These are phyloP conservation scores for Stegodyphus mimosarum DNA, from an alignment of 1,140 invertebrate species.

Conservation along the genomic window DNA sequence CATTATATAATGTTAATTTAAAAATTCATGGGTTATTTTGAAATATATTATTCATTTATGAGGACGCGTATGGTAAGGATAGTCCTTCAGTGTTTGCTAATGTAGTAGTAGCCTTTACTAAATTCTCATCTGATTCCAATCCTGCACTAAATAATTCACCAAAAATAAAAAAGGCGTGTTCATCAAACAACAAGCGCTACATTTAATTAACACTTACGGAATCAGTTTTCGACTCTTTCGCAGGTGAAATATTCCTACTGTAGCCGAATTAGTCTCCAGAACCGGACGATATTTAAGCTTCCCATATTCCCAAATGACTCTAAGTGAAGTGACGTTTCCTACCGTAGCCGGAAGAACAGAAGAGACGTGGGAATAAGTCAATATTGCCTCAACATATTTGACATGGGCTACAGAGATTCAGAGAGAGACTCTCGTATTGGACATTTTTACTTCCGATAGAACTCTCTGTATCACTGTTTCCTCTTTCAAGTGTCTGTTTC, in stretches of 20 bases:
- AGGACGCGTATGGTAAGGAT: too few relatives aligned
- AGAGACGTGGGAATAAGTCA: slow-evolving; percentile 57
- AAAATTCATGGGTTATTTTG: too few relatives aligned
- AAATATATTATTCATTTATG: too few relatives aligned
- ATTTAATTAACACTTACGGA: slow-evolving; percentile 43
- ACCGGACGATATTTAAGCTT: slow-evolving; percentile 29
- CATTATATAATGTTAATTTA: too few relatives aligned
- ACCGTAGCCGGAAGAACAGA: slow-evolving; percentile 41
- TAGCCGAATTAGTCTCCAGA: neutral
- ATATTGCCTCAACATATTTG: slow-evolving; percentile 59
- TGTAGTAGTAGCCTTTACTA: too few relatives aligned
- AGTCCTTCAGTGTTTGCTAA: too few relatives aligned
- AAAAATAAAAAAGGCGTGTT: too few relatives aligned
- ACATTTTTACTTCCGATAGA: slow-evolving; percentile 51
- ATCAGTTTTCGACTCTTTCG: neutral
- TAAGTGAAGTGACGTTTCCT: slow-evolving; percentile 11
- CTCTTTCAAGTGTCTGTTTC: slow-evolving; percentile 26
- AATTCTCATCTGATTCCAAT: too few relatives aligned
- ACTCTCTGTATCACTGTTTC: slow-evolving; percentile 43
- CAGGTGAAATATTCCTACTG: neutral
- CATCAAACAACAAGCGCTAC: neutral
- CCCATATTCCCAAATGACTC: slow-evolving; percentile 29
- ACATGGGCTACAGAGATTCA: slow-evolving; percentile 49
- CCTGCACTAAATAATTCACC: too few relatives aligned
- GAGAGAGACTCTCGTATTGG: neutral